These are phyloP conservation scores for Lacerta viridis DNA, from an alignment of 2,797 vertebrate species.

Conservation along the genomic window DNA sequence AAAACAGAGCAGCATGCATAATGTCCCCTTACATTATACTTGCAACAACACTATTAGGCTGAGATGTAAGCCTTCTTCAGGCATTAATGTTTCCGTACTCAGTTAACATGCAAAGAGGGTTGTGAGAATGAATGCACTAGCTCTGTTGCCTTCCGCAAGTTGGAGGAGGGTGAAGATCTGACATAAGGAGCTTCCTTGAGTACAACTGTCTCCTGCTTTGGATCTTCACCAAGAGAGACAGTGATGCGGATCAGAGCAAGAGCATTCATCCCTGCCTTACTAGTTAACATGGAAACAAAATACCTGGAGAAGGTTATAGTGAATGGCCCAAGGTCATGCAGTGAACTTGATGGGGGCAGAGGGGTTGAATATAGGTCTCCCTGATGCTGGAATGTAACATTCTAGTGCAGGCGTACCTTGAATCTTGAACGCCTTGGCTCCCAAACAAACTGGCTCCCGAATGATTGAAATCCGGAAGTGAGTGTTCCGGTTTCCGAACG, in stretches of 20 bases:
- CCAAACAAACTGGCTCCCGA: too few relatives aligned
- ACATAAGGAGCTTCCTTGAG: not conserved
- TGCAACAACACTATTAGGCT: not conserved
- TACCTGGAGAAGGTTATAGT: not conserved
- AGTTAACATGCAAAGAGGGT: too few relatives aligned
- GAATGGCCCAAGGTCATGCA: not conserved
- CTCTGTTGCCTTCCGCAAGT: too few relatives aligned
- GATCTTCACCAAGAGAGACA: too few relatives aligned
- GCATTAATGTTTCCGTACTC: too few relatives aligned
- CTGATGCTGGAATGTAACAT: not conserved
- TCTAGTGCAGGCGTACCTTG: too few relatives aligned
- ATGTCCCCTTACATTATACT: not conserved
- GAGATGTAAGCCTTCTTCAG: not conserved
- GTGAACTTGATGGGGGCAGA: not conserved
- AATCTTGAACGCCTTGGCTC: too few relatives aligned
- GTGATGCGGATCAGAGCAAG: too few relatives aligned
- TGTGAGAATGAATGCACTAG: too few relatives aligned
- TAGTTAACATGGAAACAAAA: not conserved
- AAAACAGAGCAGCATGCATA: not conserved
- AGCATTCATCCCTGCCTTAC: not conserved
- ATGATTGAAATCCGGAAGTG: too few relatives aligned
- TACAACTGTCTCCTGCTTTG: not conserved
- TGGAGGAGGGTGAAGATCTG: too few relatives aligned
- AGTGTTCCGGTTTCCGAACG: too few relatives aligned
- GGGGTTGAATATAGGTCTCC: not conserved